Conservation (phyloP, 2,888 invertebrate species). For the Macrosoma leucophasiata region DNA sequence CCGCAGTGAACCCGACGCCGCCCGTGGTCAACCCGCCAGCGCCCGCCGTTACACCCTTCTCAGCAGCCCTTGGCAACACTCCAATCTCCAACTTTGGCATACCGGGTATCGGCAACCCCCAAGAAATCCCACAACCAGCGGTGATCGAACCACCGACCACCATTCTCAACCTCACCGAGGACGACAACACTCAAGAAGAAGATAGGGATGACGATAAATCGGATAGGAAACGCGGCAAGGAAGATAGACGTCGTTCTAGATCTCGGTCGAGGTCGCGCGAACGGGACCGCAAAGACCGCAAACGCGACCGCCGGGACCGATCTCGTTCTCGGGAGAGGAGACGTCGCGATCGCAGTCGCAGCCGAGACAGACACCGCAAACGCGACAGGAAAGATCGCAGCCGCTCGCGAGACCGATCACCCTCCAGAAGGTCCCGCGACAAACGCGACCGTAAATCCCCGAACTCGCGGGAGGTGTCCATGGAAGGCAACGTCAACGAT, state of each 20-base stretch:
- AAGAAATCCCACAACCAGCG: slow-evolving; percentile 65
- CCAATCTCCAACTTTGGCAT: slow-evolving; percentile 47
- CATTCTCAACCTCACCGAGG: slow-evolving; percentile 43
- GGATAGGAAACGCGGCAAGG: slow-evolving; percentile 43
- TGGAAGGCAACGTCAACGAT: slow-evolving; percentile 23
- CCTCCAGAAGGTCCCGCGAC: slow-evolving; percentile 67
- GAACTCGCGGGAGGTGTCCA: slow-evolving; percentile 40
- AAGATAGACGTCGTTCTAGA: slow-evolving; percentile 48
- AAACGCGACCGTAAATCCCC: slow-evolving; percentile 65
- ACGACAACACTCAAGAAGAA: slow-evolving; percentile 36
- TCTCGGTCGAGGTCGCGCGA: slow-evolving; percentile 52
- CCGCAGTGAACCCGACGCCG: slow-evolving; percentile 25
- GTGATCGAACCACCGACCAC: slow-evolving; percentile 63
- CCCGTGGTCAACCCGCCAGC: slow-evolving; percentile 32
- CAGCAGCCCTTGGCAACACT: slow-evolving; percentile 45
- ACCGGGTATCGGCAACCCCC: slow-evolving; percentile 61
- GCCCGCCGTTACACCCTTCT: slow-evolving; percentile 43
- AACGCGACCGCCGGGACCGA: slow-evolving; percentile 66
- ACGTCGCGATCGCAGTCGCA: slow-evolving; percentile 76
- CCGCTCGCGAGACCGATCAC: slow-evolving; percentile 72
- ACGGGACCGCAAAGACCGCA: slow-evolving; percentile 58
- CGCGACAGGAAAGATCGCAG: slow-evolving; percentile 72
- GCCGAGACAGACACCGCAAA: slow-evolving; percentile 71
- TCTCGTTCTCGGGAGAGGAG: slow-evolving; percentile 77
- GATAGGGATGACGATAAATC: slow-evolving; percentile 44